These are phyloP conservation scores for Nannoperca australis DNA, from an alignment of 2,797 vertebrate species.

Conservation along the genomic window DNA sequence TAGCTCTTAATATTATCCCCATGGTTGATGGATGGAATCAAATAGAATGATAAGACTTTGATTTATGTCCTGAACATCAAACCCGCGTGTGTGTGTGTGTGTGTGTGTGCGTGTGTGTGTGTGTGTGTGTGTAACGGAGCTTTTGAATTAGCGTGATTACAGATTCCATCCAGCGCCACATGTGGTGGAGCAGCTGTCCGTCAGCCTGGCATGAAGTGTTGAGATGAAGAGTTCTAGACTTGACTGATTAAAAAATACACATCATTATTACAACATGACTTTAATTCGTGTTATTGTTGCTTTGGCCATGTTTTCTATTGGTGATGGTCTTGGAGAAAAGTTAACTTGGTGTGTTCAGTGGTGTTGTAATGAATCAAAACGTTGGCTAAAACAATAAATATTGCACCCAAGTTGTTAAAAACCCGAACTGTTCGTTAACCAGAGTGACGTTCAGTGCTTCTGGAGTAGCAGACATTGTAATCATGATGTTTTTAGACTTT, in stretches of 20 bases:
- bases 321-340: not conserved
- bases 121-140: constrained; percentile 6
- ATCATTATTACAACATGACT: not conserved
- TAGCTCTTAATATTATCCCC: constrained; percentile 78
- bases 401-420: not conserved
- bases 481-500: no score
- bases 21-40: constrained; percentile 77
- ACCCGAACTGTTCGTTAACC: not conserved
- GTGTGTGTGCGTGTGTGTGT: no score
- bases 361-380: no score
- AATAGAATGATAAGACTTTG: constrained; percentile 82
- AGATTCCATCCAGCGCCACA: constrained; percentile 41
- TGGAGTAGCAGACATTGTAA: no score
- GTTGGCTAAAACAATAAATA: not conserved
- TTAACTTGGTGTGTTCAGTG: no score
- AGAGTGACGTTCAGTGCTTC: not conserved
- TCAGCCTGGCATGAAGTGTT: not conserved
- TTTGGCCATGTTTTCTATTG: not conserved
- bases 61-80: constrained; percentile 73
- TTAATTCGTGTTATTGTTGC: not conserved
- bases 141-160: constrained; percentile 66
- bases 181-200: constrained; percentile 2
- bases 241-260: not conserved
- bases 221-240: not conserved
- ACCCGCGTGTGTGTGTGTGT: constrained; percentile 14